Conservation (phyloP, 2,113 vertebrate species). For the Romanogobio albipinnatus region DNA sequence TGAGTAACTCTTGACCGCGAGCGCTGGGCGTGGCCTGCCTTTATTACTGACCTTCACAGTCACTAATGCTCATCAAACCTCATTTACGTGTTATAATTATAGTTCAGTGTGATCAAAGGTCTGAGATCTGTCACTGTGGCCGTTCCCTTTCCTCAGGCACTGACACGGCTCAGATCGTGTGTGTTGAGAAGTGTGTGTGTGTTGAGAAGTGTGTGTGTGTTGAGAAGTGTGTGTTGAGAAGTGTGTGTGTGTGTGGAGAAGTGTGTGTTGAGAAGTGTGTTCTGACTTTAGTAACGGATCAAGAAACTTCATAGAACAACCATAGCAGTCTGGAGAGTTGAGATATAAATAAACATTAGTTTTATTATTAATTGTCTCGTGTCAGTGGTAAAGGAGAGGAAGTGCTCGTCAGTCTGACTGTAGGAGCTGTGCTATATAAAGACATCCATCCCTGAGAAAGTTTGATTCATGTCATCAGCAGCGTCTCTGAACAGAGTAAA, state of each 20-base stretch:
- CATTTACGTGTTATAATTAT: no score
- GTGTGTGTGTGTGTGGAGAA: no score
- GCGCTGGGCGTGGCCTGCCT: no score
- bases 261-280: background rate
- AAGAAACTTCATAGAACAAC: background rate
- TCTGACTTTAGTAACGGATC: no score
- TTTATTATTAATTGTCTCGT: background rate
- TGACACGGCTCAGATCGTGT: no score
- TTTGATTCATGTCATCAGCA: conserved; percentile 20
- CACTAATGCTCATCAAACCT: background rate
- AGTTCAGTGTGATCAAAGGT: no score
- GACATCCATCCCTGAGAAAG: conserved; percentile 3
- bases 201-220: no score
- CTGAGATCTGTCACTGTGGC: no score
- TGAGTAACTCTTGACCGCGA: background rate
- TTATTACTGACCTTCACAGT: no score
- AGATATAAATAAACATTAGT: background rate
- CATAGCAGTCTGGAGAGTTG: background rate
- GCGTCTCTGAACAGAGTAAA: background rate
- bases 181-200: no score
- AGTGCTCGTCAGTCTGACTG: background rate
- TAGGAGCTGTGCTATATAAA: background rate
- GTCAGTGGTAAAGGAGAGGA: background rate
- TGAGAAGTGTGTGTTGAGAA: no score
- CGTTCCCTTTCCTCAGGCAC: no score